phyloP scores from a whole-genome alignment of 2,797 vertebrate genomes.

The Hemibagrus guttatus region DNA sequence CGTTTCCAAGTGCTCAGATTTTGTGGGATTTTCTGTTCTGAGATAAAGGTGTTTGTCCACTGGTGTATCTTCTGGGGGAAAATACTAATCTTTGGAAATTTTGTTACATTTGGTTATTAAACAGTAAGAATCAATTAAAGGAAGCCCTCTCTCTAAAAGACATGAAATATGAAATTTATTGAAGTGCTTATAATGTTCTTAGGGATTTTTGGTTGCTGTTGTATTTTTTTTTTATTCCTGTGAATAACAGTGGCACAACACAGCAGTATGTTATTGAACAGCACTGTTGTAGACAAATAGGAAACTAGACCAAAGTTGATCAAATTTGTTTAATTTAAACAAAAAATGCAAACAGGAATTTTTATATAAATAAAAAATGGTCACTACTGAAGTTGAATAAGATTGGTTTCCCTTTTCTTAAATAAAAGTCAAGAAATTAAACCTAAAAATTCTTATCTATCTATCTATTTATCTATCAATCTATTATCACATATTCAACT shows the following conservation, averaged over 20 bases:
- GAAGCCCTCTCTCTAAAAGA: neutral
- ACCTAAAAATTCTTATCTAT: neutral
- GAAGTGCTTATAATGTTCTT: neutral
- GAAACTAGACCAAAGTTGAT: neutral
- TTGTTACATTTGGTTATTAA: slow-evolving; percentile 1
- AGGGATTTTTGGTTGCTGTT: neutral
- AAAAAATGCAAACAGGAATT: too few species aligned
- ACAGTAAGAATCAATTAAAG: neutral
- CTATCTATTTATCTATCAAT: too few species aligned
- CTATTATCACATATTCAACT: too few species aligned
- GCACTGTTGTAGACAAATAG: neutral
- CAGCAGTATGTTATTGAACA: neutral
- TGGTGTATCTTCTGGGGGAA: slow-evolving; percentile 9
- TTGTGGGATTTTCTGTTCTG: slow-evolving; percentile 22
- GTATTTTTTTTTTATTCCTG: neutral
- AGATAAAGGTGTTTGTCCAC: slow-evolving; percentile 49
- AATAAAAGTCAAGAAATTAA: neutral
- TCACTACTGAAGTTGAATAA: neutral
- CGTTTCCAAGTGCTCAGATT: neutral
- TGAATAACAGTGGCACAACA: neutral
- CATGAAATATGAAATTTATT: neutral
- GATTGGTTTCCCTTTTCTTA: neutral
- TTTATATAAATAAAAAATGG: neutral
- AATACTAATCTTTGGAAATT: neutral
- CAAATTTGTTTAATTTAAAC: neutral